phyloP scores from a whole-genome alignment of 2,888 invertebrate genomes.

The Drosophila tripunctata region DNA sequence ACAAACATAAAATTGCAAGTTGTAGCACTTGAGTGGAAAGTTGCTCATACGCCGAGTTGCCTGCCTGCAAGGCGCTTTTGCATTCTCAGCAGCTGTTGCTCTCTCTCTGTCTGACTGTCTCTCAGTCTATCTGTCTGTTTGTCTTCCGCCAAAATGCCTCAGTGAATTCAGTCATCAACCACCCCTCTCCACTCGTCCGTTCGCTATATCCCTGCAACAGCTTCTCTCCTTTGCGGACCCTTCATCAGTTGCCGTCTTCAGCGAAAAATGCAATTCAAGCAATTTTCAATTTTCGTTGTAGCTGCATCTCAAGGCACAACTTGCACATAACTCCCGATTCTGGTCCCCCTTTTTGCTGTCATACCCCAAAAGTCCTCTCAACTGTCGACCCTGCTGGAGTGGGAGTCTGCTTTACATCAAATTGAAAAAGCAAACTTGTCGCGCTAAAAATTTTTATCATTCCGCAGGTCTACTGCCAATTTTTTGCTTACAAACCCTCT shows the following conservation, averaged over 20 bases:
- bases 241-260: constrained; percentile 40
- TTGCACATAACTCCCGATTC: constrained; percentile 4
- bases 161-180: constrained; percentile 24
- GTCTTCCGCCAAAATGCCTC: constrained; percentile 22
- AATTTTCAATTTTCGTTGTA: constrained; percentile 74
- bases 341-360: neutral
- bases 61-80: constrained; percentile 13
- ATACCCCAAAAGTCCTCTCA: neutral
- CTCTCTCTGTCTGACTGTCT: constrained; percentile 11
- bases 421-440: constrained; percentile 72
- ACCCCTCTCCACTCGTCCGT: neutral
- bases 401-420: constrained; percentile 57
- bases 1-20: constrained; percentile 65
- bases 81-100: constrained; percentile 31
- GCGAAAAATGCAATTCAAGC: constrained; percentile 71
- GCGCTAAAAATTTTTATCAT: constrained; percentile 66
- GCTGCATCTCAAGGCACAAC: constrained; percentile 28
- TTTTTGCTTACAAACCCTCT: constrained; percentile 39
- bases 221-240: constrained; percentile 6
- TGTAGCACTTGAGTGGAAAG: constrained; percentile 58
- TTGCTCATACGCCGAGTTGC: constrained; percentile 63
- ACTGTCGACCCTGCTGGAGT: neutral
- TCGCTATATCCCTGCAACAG: neutral
- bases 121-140: constrained; percentile 1
- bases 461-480: constrained; percentile 70